phyloP scores from a whole-genome alignment of 2,113 vertebrate genomes.

The Isurus oxyrinchus region DNA sequence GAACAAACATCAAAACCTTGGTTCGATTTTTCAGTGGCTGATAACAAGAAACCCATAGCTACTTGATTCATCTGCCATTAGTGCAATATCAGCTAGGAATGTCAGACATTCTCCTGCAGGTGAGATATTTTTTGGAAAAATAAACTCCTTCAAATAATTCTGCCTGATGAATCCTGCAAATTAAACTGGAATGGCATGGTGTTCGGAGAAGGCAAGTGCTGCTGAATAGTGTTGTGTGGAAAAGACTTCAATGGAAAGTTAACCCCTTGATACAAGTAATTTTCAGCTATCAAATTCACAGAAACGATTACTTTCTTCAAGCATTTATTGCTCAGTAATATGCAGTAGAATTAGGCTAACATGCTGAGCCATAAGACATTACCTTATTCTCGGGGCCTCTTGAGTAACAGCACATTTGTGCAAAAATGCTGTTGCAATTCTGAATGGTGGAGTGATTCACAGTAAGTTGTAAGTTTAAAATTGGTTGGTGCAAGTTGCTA shows the following conservation, averaged over 20 bases:
- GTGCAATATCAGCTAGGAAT: not conserved
- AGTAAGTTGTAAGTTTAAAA: not conserved
- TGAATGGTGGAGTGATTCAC: not conserved
- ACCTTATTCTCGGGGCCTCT: not conserved
- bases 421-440: not conserved
- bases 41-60: not conserved
- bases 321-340: not conserved
- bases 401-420: not conserved
- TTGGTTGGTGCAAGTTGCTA: not conserved
- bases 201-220: not conserved
- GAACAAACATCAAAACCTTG: not conserved
- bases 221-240: not conserved
- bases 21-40: not conserved
- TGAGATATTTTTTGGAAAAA: not conserved
- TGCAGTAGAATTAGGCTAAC: not conserved
- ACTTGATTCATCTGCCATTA: not conserved
- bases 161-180: not conserved
- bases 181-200: not conserved
- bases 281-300: not conserved
- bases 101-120: not conserved
- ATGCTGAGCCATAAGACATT: not conserved
- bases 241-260: not conserved
- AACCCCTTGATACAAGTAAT: slow-evolving; percentile 2
- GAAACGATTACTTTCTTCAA: not conserved
- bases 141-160: not conserved